Evolutionary conservation across 2,797 vertebrate genomes (phyloP).

Genomic region (Pseudochaenichthys georgianus): DNA sequence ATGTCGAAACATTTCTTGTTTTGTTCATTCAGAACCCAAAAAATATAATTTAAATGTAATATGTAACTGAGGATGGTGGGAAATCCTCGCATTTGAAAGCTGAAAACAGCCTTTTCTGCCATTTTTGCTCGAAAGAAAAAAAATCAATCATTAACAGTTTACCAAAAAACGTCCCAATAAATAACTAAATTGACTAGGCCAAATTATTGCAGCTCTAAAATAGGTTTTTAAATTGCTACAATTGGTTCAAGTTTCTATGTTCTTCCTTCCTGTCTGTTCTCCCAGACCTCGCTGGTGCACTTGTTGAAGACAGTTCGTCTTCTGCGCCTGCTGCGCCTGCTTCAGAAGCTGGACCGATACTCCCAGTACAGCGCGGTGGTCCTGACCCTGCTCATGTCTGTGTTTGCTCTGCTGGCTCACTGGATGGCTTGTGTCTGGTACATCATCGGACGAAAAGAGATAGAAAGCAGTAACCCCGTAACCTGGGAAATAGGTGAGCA

Average conservation of each 20-base stretch:
- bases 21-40: no score
- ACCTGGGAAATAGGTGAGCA: constrained; percentile 95
- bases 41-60: no score
- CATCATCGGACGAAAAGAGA: constrained; percentile 92
- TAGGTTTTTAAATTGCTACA: background rate
- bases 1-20: no score
- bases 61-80: no score
- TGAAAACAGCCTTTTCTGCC: no score
- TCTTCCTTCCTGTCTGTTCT: background rate
- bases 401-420: constrained; percentile 95
- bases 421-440: constrained; percentile 99
- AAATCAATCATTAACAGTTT: no score
- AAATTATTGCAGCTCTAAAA: background rate
- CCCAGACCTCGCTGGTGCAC: constrained; percentile 94
- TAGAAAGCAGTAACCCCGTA: constrained; percentile 91
- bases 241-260: background rate
- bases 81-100: no score
- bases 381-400: constrained; percentile 95
- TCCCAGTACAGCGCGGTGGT: constrained; percentile 98
- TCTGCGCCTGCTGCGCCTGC: constrained; percentile 91
- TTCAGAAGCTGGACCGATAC: constrained; percentile 96
- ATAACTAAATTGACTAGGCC: no score
- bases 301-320: constrained; percentile 94
- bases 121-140: no score
- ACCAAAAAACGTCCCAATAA: no score